phyloP scores from a whole-genome alignment of 2,888 invertebrate species.

The Amitus sp. region DNA sequence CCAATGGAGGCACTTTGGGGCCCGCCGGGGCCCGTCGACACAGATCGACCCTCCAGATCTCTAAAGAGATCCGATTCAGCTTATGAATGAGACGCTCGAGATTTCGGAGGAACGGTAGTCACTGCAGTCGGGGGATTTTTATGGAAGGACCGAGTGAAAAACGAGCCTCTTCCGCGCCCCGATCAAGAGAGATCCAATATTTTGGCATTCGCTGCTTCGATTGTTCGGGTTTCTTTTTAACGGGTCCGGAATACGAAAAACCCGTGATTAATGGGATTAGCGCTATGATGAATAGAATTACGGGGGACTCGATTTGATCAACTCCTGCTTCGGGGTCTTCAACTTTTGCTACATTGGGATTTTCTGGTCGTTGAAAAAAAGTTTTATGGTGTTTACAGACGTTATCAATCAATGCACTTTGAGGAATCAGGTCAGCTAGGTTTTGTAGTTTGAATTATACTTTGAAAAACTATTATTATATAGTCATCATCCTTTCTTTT shows the following conservation, averaged over 20 bases:
- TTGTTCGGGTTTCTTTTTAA: conserved; percentile 16
- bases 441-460: too few relatives aligned
- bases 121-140: conserved; percentile 46
- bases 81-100: conserved; percentile 10
- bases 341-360: too few relatives aligned
- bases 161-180: too few relatives aligned
- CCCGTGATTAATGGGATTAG: conserved; percentile 16
- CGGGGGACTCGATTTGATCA: too few relatives aligned
- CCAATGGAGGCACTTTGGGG: conserved; percentile 48
- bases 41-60: conserved; percentile 17
- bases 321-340: too few relatives aligned
- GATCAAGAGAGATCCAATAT: conserved; percentile 52
- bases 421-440: too few relatives aligned
- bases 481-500: too few relatives aligned
- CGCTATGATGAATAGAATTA: conserved; percentile 1
- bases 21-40: conserved; percentile 21
- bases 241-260: neutral
- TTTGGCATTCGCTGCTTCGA: conserved; percentile 52
- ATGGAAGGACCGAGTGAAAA: conserved; percentile 53
- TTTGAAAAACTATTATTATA: too few relatives aligned
- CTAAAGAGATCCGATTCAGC: conserved; percentile 9
- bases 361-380: too few relatives aligned
- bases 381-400: too few relatives aligned
- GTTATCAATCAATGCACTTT: too few relatives aligned
- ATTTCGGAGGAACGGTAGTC: conserved; percentile 14